Evolutionary conservation across 2,113 vertebrate genomes (phyloP), one percentile per base, ranked within the genome.

Genomic region (Pomatostomus ruficeps): DNA sequence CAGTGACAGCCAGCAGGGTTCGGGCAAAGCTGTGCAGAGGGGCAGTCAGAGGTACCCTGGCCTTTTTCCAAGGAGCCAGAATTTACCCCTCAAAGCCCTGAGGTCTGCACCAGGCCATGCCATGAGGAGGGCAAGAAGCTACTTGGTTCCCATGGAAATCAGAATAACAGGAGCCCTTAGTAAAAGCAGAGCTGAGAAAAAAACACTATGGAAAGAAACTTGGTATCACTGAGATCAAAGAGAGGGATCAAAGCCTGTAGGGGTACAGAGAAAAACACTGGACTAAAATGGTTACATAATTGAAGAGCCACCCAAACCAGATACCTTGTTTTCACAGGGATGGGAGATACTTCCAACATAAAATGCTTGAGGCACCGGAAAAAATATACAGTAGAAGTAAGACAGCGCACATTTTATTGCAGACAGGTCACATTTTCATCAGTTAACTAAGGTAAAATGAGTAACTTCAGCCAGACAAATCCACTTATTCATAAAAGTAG

Each of bases 381-480:
- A 89, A 52, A 75, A 93, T 11, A 24, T 6, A 52, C 43, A 51
- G 0, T 2, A 80, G 17, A 81, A 80, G 45, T 61, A 75, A 93
- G 58, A 90, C 91, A 95, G 95, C 90, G 89, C 95, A 93, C 43
- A 7, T 90, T 96, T 97, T 96, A 97, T 96, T 97, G 85, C 92
- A 89, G 84, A 91, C 38, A 88, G 51, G 82, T 95, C 96, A 97
- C 91, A 88, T 89, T 93, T 91, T 90, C 85, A 92, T 83, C 88
- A 70, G 55, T 95, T 95, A 95, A 95, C 77, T 88, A 94, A 68
- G 49, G 85, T 93, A 84, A 93, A 93, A 95, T n/a, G 28, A 95
- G 77, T 89, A 86, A 88, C 85, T 96, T 86, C 89, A 96, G 93
- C 72, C 89, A 93, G 84, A 74, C 61, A 94, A 94, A 93, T 46